Evolutionary conservation across 2,888 invertebrate genomes (phyloP).

Genomic region (Cotesia congregata): DNA sequence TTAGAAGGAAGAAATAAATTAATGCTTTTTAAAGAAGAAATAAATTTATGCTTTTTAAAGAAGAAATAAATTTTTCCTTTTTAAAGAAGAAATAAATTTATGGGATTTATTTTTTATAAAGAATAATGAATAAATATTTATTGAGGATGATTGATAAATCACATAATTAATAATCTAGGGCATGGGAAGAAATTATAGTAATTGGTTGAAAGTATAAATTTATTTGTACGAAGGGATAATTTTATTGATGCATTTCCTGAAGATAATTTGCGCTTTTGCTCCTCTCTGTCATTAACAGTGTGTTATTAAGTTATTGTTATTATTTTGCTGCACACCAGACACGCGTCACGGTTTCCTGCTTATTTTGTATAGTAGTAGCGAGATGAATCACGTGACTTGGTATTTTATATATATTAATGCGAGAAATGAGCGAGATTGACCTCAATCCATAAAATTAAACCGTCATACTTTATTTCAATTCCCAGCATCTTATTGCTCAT

Average conservation of each 20-base stretch:
- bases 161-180: background rate
- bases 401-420: conserved; percentile 20
- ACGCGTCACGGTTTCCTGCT: conserved; percentile 31
- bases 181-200: background rate
- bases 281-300: conserved; percentile 8
- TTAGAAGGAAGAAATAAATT: no score
- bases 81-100: background rate
- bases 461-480: background rate
- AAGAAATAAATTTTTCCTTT: background rate
- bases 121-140: background rate
- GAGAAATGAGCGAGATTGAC: conserved; percentile 40
- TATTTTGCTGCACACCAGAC: conserved; percentile 11
- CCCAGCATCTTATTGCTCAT: conserved; percentile 22
- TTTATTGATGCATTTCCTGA: conserved; percentile 22
- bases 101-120: background rate
- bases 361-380: conserved; percentile 11
- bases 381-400: conserved; percentile 35
- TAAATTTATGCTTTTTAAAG: background rate
- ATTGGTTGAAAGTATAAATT: background rate
- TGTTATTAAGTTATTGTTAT: background rate
- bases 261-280: conserved; percentile 16
- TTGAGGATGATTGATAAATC: background rate
- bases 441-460: conserved; percentile 33
- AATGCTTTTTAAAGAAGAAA: no score
- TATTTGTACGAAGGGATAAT: background rate